Base-by-base conservation (phyloP, 2,797 vertebrate species). In the Buphagus erythrorhynchus region DNA sequence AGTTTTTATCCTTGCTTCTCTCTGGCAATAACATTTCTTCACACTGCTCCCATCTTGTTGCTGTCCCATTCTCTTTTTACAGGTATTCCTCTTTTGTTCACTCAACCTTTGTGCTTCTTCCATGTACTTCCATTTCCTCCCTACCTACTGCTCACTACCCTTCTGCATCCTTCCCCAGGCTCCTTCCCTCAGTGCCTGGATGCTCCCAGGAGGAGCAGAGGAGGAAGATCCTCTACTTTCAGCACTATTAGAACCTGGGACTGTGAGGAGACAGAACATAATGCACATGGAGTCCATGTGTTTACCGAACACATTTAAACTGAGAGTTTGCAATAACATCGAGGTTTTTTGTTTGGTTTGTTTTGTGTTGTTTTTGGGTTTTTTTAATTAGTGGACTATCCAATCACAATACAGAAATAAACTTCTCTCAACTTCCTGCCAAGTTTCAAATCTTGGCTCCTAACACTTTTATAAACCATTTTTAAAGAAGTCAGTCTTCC, bases 271-370 rank as follows among this genome's bases (percentile, higher is more conserved):
- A 48, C 28, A 18, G 10, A 45, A 31, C 2, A 55, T 9, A 6
- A 7, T 10, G 48, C 21, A 43, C 43, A 6, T 1, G 3, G n/a
- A 72, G 29, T 28, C 13, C 33, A 26, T 1, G 8, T n/a, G n/a
- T 38, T 67, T 45, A 42, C n/a, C 52, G 15, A 82, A 13, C 25
- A 71, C 0, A 0, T 42, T 59, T 36, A 77, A 88, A 66, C 57
- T 2, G 1, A 35, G 31, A 43, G 9, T 20, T 63, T 54, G 72
- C n/a, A 42, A 5, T 8, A 61, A 52, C 0, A 2, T 4, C 9
- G 31, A 7, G 19, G 1, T 0, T 5, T 33, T 48, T 35, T 19
- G 17, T 13, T 79, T 65, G 28, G 10, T 11, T 68, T 21, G 35
- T 4, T 43, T 38, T 45, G 21, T 45, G 8, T 15, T 13, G 9